Evolutionary conservation across 2,797 vertebrate species (phyloP).

Genomic region (Liasis olivaceus): DNA sequence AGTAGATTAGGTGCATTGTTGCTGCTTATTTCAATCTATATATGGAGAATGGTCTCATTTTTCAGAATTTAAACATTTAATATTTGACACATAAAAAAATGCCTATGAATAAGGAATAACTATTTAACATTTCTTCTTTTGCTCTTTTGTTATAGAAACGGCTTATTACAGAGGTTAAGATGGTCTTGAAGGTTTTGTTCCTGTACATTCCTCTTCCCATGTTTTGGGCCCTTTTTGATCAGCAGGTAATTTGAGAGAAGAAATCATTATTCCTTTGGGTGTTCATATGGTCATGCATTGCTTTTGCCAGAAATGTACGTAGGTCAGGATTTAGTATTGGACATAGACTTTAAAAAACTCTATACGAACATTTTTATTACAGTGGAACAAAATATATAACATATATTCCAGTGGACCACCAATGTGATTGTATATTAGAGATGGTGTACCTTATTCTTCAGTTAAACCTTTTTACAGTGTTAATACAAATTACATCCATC

Average conservation of each 20-base stretch:
- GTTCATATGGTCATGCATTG: background rate
- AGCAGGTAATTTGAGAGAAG: constrained; percentile 84
- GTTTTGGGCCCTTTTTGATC: constrained; percentile 98
- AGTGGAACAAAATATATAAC: background rate
- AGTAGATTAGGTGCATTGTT: background rate
- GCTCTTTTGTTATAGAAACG: constrained; percentile 78
- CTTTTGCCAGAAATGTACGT: background rate
- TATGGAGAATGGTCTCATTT: background rate
- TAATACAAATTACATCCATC: background rate
- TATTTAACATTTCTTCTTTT: background rate
- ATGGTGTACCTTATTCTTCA: background rate
- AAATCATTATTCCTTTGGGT: background rate
- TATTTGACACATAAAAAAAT: background rate
- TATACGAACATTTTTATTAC: background rate
- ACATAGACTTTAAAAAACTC: background rate
- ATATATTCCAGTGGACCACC: background rate
- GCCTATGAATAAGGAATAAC: background rate
- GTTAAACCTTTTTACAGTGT: background rate
- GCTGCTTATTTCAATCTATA: background rate
- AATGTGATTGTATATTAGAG: background rate
- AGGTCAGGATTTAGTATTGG: background rate
- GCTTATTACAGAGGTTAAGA: constrained; percentile 91
- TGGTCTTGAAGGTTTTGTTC: constrained; percentile 91
- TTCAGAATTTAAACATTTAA: background rate
- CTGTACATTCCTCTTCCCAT: constrained; percentile 95